Conservation (phyloP, 2,797 vertebrate genomes). For the Oceanodroma leucorhoa region DNA sequence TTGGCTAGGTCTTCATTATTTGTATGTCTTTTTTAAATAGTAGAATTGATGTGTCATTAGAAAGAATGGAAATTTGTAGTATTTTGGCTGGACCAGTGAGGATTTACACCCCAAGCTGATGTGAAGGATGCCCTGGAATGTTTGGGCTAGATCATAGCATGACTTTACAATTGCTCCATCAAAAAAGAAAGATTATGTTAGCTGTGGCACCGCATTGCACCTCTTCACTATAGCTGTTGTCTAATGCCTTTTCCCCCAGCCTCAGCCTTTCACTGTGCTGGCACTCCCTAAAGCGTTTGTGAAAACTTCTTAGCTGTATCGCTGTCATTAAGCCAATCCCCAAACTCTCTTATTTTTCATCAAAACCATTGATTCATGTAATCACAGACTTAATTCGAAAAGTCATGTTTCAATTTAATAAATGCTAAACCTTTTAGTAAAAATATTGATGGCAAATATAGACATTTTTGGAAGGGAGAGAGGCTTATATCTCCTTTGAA, state of each 20-base stretch:
- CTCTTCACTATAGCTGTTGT: background rate
- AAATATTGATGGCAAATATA: background rate
- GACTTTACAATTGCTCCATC: background rate
- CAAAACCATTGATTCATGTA: background rate
- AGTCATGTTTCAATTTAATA: background rate
- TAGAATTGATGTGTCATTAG: background rate
- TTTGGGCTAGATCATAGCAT: background rate
- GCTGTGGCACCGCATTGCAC: background rate
- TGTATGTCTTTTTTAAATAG: background rate
- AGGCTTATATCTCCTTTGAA: background rate
- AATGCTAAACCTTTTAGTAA: background rate
- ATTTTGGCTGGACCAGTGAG: rapidly evolving
- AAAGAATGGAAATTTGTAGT: background rate
- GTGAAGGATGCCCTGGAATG: background rate
- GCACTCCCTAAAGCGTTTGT: rapidly evolving
- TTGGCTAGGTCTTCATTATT: background rate
- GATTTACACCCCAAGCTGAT: background rate
- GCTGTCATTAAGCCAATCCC: background rate
- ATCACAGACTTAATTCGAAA: background rate
- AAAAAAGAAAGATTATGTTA: background rate
- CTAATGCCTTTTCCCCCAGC: background rate
- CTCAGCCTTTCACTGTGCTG: background rate
- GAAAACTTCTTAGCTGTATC: background rate
- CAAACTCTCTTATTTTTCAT: background rate
- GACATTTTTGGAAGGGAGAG: background rate